Conservation (phyloP, 2,113 vertebrate genomes). For the Polypterus bichir region DNA sequence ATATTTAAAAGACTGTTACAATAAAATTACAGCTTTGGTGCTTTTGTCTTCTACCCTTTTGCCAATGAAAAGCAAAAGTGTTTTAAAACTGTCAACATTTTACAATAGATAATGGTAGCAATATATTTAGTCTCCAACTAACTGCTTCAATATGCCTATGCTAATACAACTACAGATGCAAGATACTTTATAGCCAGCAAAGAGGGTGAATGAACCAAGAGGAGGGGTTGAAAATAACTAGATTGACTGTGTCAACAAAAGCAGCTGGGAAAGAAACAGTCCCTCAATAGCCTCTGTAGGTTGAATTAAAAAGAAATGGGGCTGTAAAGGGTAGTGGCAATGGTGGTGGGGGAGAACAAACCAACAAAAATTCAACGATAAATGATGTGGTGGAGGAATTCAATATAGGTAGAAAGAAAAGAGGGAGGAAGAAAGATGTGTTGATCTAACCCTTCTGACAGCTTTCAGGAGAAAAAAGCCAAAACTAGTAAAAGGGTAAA, state of each 20-base stretch:
- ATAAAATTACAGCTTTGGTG: slow-evolving; percentile 54
- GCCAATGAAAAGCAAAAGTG: slow-evolving; percentile 62
- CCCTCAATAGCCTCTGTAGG: slow-evolving; percentile 58
- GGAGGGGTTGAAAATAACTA: slow-evolving; percentile 41
- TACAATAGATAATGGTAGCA: slow-evolving; percentile 73
- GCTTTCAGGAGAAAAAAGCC: slow-evolving; percentile 65
- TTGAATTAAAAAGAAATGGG: slow-evolving; percentile 53
- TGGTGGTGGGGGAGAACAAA: slow-evolving; percentile 5
- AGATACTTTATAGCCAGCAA: slow-evolving; percentile 77
- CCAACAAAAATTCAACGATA: slow-evolving; percentile 39
- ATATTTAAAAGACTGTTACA: slow-evolving; percentile 80
- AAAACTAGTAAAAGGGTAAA: slow-evolving; percentile 36
- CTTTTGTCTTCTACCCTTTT: slow-evolving; percentile 48
- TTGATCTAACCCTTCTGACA: slow-evolving; percentile 46
- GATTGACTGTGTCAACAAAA: slow-evolving; percentile 95
- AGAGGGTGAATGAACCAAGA: slow-evolving; percentile 42
- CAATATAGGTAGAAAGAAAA: slow-evolving; percentile 67
- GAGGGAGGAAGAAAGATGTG: slow-evolving; percentile 14
- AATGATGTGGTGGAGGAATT: slow-evolving; percentile 72
- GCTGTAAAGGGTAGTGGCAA: slow-evolving; percentile 15
- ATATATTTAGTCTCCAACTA: slow-evolving; percentile 65
- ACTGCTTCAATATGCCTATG: slow-evolving; percentile 56
- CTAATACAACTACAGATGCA: slow-evolving; percentile 91
- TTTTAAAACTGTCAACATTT: slow-evolving; percentile 79
- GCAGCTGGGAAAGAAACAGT: slow-evolving; percentile 76